phyloP scores from a whole-genome alignment of 2,113 vertebrate species.

The Alexandromys fortis region DNA sequence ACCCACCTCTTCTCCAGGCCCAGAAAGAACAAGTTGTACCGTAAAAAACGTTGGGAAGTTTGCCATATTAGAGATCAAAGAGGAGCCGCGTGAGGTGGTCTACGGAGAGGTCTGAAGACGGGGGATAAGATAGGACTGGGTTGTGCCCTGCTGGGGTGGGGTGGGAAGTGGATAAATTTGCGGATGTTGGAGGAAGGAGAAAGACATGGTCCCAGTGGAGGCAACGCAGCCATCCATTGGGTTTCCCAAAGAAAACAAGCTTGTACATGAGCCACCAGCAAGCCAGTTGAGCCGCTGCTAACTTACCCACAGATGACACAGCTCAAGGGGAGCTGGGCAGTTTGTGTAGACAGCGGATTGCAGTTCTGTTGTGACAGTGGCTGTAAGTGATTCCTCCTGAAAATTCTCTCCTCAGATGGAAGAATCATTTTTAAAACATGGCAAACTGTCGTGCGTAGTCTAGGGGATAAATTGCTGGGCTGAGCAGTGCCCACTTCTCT shows the following conservation, averaged over 20 bases:
- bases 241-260: slow-evolving; percentile 7
- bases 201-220: not conserved
- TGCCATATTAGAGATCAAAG: not conserved
- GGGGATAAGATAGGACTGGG: not conserved
- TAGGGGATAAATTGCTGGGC: not conserved
- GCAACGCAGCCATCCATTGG: not conserved
- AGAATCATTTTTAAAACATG: not conserved
- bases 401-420: slow-evolving; percentile 4
- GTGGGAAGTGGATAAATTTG: slow-evolving; percentile 2
- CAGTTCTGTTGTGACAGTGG: not conserved
- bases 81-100: not conserved
- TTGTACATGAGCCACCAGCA: not conserved
- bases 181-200: slow-evolving; percentile 1
- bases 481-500: not conserved
- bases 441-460: not conserved
- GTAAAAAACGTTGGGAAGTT: not conserved
- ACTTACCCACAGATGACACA: not conserved
- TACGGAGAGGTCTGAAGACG: not conserved
- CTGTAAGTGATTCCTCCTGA: not conserved
- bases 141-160: not conserved
- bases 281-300: not conserved
- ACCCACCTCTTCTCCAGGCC: not conserved
- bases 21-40: not conserved
- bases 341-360: not conserved
- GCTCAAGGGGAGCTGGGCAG: not conserved